Base-by-base conservation (phyloP, 2,113 vertebrate species). In the Pelvicachromis taeniatus region DNA sequence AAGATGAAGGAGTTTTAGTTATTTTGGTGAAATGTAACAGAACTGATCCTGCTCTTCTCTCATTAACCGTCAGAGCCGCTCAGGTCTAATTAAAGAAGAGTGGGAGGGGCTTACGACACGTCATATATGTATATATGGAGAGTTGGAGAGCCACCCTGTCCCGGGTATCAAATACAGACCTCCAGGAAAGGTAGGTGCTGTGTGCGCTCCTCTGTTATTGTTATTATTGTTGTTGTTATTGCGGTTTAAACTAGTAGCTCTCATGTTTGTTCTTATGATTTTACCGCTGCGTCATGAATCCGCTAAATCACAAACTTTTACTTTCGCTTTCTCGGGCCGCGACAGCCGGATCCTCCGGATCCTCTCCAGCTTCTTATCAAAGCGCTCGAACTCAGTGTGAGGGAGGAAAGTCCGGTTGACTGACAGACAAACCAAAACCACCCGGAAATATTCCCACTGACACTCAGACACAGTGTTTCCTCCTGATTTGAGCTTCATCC, bases 1-100 rank as follows among this genome's bases (percentile, higher is more conserved):
- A 61, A 61, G 33, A n/a, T 35, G 58, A 1, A 61, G 7, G 17
- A 38, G 59, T 63, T 63, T 63, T 63, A 1, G n/a, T 63, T 38
- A 31, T 61, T 31, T n/a, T 21, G 33, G 31, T 38, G 2, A 38
- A 21, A 21, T 40, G 0, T 6, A 7, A 6, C 33, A 7, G 6
- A 35, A 7, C 6, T 35, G 33, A 35, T 6, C 4, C 2, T 35
- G 33, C 33, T n/a, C 19, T 54, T 12, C 33, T 63, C 2, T 65
- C 59, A 63, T 63, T 3, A 63, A 38, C 2, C 59, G 33, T 38
- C 33, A 63, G 6, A 63, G 33, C 19, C 2, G 61, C 61, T 40
- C 59, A 63, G 59, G 35, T 12, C 59, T 38, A 38, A 63, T 63
- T 63, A 38, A 63, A 63, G 38, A 40, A 4, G 31, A 35, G 59